Evolutionary conservation across 2,797 vertebrate genomes (phyloP), one percentile per base, ranked within the genome.

Genomic region (Anableps anableps): DNA sequence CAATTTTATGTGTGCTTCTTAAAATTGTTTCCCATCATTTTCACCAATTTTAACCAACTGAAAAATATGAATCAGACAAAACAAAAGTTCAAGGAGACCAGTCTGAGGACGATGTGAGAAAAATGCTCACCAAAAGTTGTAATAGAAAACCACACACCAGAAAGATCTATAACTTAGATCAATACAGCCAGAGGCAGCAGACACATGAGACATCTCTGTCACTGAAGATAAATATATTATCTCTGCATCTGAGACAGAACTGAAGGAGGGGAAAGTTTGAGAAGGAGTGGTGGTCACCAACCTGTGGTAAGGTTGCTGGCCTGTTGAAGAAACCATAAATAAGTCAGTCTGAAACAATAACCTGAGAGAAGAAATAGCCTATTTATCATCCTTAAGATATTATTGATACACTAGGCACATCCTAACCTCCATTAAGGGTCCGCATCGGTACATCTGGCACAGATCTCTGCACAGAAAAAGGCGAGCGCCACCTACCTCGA

Each of bases 281-380:
- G 64, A 86, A 45, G 75, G 72, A 86, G 51, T 55, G 80, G 62
- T 78, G 79, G 74, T 60, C 7, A 2, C 70, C 55, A 74, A 80
- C 83, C 85, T 83, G 81, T 76, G 78, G 82, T 90, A 64, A 53
- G 78, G 79, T 83, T 79, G 50, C 55, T 16, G 66, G 82, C 55
- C 34, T 29, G 1, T 41, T 6, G 2, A 77, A 77, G 72, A 48
- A 43, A 17, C 81, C 80, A 85, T 89, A 89, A 93, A 92, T 89
- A 92, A 92, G 78, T 84, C 80, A 80, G 78, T 77, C 72, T 76
- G 83, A 90, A 91, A 91, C 85, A 91, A 86, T 86, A 89, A 90
- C 77, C 82, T 4, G n/a, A 81, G 74, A 78, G 60, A 78, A 80
- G 58, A 88, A 77, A 85, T 36, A 72, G 81, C 47, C 86, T 21